A percentile compares a stretch with the other conserved stretches of the same genome.
These are phyloP conservation scores for Hydropsyche betteni DNA, from an alignment of 2,888 invertebrate species.

Conservation along the genomic window DNA sequence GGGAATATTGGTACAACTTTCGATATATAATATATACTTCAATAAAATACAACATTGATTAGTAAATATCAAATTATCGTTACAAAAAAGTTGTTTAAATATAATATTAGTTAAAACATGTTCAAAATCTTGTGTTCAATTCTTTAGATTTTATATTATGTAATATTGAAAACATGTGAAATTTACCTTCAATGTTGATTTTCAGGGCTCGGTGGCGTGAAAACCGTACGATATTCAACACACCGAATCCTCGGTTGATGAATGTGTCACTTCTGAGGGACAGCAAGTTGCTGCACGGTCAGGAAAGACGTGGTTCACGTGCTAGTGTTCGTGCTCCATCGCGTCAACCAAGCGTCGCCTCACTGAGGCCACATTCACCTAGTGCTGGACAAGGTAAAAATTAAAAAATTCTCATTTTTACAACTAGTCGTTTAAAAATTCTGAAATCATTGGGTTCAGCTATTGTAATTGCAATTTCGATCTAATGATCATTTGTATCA, in stretches of 20 bases:
- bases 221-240: conserved; percentile 92
- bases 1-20: too few relatives aligned
- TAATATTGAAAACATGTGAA: too few relatives aligned
- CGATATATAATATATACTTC: too few relatives aligned
- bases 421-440: neutral
- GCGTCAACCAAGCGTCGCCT: conserved; percentile 86
- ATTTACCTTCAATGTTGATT: conserved; percentile 54
- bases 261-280: conserved; percentile 86
- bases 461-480: too few relatives aligned
- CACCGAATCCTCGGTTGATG: conserved; percentile 93
- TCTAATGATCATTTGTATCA: too few relatives aligned
- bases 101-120: too few relatives aligned
- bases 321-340: conserved; percentile 83
- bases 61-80: too few relatives aligned
- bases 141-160: too few relatives aligned
- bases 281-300: conserved; percentile 79
- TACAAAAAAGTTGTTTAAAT: too few relatives aligned
- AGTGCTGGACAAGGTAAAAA: conserved; percentile 63
- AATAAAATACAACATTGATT: too few relatives aligned
- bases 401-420: neutral
- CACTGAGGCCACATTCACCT: conserved; percentile 79
- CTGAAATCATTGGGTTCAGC: neutral
- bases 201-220: conserved; percentile 89
- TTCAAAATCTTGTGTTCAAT: too few relatives aligned
- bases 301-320: conserved; percentile 82